Conservation (phyloP, 1,140 invertebrate species). For the Apis mellifera region Amel_HAv3.1 CM009932.2:2998001-2998500, state of each 20-base stretch:
- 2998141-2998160: too few species aligned
- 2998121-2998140: too few species aligned
- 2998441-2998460: conserved; percentile 4
- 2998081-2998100: neutral
- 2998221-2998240: too few species aligned
- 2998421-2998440: neutral
- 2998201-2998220: too few species aligned
- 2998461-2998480: conserved; percentile 29
- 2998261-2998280: neutral
- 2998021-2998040: conserved; percentile 71
- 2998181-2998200: too few species aligned
- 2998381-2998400: neutral
- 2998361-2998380: neutral
- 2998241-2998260: too few species aligned
- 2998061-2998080: conserved; percentile 59
- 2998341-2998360: neutral
- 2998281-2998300: neutral
- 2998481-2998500: neutral
- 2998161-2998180: too few species aligned
- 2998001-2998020: conserved; percentile 73
- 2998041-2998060: conserved; percentile 74
- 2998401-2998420: neutral
- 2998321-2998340: too few species aligned
- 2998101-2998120: too few species aligned
- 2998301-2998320: neutral